Percentiles rank a stretch among this genome's conserved stretches.
Conservation (phyloP, 2,797 vertebrate species). For the Ara ararauna region DNA sequence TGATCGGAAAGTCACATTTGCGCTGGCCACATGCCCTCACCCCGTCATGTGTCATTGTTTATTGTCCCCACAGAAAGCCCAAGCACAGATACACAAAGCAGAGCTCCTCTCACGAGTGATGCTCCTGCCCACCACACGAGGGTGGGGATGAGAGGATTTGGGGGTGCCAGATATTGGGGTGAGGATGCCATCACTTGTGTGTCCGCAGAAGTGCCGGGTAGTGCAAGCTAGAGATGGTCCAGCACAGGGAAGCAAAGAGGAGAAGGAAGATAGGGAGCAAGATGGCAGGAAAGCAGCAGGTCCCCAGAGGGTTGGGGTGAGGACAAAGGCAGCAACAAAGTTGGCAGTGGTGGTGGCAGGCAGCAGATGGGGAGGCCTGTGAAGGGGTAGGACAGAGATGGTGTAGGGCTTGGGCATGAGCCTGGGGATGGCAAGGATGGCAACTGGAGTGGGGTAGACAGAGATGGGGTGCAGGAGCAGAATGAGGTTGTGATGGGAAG, state of each 20-base stretch:
- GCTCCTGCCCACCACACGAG: rapidly evolving
- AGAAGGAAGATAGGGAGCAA: background rate
- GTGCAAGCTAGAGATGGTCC: rapidly evolving
- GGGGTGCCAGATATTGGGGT: rapidly evolving
- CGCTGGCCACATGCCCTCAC: background rate
- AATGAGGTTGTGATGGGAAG: background rate
- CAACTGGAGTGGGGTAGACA: background rate
- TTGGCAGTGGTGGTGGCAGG: background rate
- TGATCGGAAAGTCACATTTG: conserved; percentile 1
- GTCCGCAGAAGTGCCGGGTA: rapidly evolving
- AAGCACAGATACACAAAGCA: background rate
- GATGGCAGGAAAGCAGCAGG: background rate
- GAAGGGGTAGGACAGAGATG: background rate
- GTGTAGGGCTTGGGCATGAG: background rate
- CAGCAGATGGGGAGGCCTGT: rapidly evolving
- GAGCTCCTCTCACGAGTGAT: background rate
- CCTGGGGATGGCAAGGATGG: background rate
- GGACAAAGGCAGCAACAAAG: background rate
- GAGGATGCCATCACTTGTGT: background rate
- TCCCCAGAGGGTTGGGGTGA: background rate
- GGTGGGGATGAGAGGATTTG: background rate
- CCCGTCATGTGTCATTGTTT: conserved; percentile 61
- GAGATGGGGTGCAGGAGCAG: background rate
- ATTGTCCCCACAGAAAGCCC: conserved; percentile 10
- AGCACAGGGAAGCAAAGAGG: rapidly evolving